Evolutionary conservation across 2,888 invertebrate species (phyloP).

Genomic region (Ochropleura leucogaster): DNA sequence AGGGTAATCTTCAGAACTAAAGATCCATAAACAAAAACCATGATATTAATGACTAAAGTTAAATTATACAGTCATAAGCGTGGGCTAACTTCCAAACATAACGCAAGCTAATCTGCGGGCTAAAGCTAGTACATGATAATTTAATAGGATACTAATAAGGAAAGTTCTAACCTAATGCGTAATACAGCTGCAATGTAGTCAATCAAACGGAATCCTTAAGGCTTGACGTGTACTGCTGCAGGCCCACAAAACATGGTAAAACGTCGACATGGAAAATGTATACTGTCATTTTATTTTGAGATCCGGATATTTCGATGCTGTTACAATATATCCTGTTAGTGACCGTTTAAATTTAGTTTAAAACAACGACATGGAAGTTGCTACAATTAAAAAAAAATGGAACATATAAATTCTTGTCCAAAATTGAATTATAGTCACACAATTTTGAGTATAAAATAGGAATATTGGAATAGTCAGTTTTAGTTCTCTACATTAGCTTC

Average conservation of each 20-base stretch:
- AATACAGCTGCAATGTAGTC: neutral
- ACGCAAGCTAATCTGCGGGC: neutral
- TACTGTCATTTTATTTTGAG: too few relatives aligned
- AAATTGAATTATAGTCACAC: neutral
- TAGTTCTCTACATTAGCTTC: neutral
- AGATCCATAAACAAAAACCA: too few relatives aligned
- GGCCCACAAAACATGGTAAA: neutral
- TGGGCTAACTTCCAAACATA: neutral
- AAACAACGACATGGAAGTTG: neutral
- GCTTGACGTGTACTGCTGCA: conserved; percentile 12
- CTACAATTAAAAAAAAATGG: too few relatives aligned
- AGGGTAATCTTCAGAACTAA: too few relatives aligned
- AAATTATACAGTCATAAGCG: too few relatives aligned
- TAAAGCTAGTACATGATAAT: neutral
- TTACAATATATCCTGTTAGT: too few relatives aligned
- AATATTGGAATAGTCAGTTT: neutral
- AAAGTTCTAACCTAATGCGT: neutral
- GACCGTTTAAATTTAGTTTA: too few relatives aligned
- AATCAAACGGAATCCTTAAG: conserved; percentile 29
- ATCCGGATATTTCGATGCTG: too few relatives aligned
- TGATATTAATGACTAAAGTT: too few relatives aligned
- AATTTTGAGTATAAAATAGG: neutral
- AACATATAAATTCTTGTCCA: neutral
- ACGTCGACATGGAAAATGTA: too few relatives aligned
- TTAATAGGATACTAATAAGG: neutral